A percentile compares a stretch with the other conserved stretches of the same genome.
These are phyloP conservation scores for Coremacera marginata DNA, from an alignment of 2,888 invertebrate species.

Conservation along the genomic window DNA sequence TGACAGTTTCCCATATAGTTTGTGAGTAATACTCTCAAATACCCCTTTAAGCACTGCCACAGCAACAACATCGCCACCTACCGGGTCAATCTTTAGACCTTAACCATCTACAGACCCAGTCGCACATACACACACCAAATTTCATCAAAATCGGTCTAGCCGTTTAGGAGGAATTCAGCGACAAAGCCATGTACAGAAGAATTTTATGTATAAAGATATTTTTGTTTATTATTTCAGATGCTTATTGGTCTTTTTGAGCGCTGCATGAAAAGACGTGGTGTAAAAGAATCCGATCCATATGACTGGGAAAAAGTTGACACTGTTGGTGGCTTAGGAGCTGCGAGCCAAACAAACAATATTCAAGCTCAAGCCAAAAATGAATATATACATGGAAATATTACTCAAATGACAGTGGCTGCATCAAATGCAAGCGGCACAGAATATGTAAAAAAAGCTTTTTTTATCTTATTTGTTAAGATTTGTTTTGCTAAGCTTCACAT, in stretches of 20 bases:
- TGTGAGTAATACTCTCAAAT: no score
- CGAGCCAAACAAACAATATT: constrained; percentile 65
- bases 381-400: constrained; percentile 67
- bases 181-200: no score
- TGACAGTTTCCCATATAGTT: no score
- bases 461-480: neutral
- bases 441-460: constrained; percentile 62
- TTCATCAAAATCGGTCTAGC: no score
- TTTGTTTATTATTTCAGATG: constrained; percentile 73
- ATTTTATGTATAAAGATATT: no score
- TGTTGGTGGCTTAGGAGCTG: constrained; percentile 47
- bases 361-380: constrained; percentile 65
- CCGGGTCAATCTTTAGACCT: no score
- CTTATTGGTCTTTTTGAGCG: constrained; percentile 87
- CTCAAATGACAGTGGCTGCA: constrained; percentile 70
- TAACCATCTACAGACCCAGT: no score
- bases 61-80: no score
- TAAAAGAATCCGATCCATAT: constrained; percentile 90
- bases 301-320: constrained; percentile 89
- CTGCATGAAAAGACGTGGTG: constrained; percentile 93
- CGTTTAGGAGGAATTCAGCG: no score
- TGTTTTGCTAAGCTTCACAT: neutral
- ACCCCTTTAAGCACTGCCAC: no score
- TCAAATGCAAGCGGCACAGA: constrained; percentile 69
- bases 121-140: no score